Evolutionary conservation across 1,140 invertebrate species (phyloP).

Genomic region (Scaptomyza montana): DNA sequence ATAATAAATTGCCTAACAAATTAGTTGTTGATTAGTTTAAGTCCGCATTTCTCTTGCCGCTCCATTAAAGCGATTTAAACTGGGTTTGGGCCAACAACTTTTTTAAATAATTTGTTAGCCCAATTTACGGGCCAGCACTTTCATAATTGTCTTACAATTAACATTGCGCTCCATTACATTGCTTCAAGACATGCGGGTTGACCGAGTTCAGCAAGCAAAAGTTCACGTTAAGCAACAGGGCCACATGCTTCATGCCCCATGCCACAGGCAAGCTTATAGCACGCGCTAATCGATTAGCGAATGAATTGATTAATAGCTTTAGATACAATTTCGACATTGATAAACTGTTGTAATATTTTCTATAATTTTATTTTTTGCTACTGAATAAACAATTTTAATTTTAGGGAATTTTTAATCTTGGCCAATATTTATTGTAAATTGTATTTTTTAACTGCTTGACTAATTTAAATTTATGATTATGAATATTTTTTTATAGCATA

Average conservation of each 20-base stretch:
- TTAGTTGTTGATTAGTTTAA: conserved; percentile 74
- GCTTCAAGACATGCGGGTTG: conserved; percentile 41
- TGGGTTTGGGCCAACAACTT: conserved; percentile 13
- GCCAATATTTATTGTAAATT: no score
- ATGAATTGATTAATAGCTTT: conserved; percentile 61
- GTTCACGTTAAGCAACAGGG: conserved; percentile 12
- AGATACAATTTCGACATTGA: conserved; percentile 23
- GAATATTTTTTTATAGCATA: no score
- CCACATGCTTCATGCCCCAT: no score
- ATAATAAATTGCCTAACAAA: conserved; percentile 54
- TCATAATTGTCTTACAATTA: conserved; percentile 70
- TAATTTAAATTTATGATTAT: conserved; percentile 13
- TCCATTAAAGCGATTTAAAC: conserved; percentile 26
- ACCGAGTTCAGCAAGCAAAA: conserved; percentile 28
- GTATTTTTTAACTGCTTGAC: no score
- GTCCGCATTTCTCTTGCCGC: conserved; percentile 39
- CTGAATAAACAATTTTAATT: conserved; percentile 4
- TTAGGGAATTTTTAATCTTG: neutral
- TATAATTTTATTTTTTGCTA: conserved; percentile 17
- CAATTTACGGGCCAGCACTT: conserved; percentile 28
- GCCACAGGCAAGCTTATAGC: conserved; percentile 17
- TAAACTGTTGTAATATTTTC: conserved; percentile 18
- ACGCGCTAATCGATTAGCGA: conserved; percentile 67
- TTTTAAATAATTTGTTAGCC: conserved; percentile 15
- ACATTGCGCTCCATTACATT: conserved; percentile 51